These are phyloP conservation scores for Agrochola litura DNA, from an alignment of 2,888 invertebrate species.

Conservation along the genomic window DNA sequence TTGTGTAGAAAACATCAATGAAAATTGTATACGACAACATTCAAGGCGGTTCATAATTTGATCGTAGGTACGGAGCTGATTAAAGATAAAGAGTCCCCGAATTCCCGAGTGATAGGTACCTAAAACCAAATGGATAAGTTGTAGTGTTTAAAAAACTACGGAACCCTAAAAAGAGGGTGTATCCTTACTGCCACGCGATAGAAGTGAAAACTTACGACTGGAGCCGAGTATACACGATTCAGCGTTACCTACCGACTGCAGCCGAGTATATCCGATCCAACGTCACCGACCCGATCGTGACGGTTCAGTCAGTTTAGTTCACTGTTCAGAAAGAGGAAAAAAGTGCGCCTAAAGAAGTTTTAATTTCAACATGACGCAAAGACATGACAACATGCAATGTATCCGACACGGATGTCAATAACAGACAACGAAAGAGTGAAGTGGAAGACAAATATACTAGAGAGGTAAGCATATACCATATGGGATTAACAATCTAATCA, in stretches of 20 bases:
- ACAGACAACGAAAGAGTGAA: not conserved
- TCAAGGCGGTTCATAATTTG: not conserved
- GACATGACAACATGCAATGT: not conserved
- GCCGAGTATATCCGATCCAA: not conserved
- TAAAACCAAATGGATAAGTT: not conserved
- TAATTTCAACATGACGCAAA: constrained; percentile 1
- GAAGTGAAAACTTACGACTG: too few species aligned
- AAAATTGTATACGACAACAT: not conserved
- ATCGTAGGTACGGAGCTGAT: too few species aligned
- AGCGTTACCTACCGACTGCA: too few species aligned
- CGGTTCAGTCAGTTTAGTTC: not conserved
- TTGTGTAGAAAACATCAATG: too few species aligned
- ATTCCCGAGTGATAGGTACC: not conserved
- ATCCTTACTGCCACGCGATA: not conserved
- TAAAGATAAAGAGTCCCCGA: not conserved
- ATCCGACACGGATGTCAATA: not conserved
- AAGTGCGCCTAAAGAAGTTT: not conserved
- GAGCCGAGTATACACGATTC: not conserved
- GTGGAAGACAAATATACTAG: not conserved
- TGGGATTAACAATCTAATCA: too few species aligned
- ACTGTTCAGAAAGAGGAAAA: not conserved
- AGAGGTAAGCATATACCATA: too few species aligned
- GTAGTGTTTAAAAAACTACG: not conserved
- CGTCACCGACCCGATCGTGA: not conserved
- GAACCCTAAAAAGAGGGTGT: not conserved